These are phyloP conservation scores for Genyomyrus donnyi DNA, from an alignment of 2,113 vertebrate species.

Conservation along the genomic window DNA sequence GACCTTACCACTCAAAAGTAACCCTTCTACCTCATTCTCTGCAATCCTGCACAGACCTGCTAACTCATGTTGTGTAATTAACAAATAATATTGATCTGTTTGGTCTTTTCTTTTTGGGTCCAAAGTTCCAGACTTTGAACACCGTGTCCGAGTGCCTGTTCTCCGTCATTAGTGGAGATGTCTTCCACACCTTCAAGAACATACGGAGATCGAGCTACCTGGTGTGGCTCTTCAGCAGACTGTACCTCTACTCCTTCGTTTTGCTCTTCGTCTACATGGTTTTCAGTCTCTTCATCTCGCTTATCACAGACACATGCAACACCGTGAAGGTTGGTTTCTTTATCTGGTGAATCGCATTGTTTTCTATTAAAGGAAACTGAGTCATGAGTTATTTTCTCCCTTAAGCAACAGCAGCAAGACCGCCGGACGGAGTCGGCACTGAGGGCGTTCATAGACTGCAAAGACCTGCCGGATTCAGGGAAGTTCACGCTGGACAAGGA, in stretches of 20 bases:
- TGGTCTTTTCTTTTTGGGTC: background rate
- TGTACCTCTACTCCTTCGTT: constrained; percentile 91
- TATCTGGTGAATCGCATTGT: background rate
- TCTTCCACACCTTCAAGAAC: constrained; percentile 82
- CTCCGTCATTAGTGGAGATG: constrained; percentile 88
- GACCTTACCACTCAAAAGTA: constrained; percentile 90
- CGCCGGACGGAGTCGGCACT: constrained; percentile 73
- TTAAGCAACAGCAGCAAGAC: constrained; percentile 76
- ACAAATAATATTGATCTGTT: background rate
- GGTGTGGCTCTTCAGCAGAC: constrained; percentile 88
- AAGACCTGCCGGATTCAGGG: constrained; percentile 73
- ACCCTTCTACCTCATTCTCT: background rate
- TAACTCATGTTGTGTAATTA: no score
- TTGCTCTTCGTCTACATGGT: constrained; percentile 93
- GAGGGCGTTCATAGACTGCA: constrained; percentile 74
- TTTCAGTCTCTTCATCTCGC: constrained; percentile 88
- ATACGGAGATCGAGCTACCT: constrained; percentile 77
- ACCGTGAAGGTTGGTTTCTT: constrained; percentile 78
- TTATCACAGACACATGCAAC: constrained; percentile 89
- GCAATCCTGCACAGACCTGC: background rate
- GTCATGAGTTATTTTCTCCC: constrained; percentile 9
- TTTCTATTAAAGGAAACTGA: background rate
- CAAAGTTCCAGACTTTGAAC: constrained; percentile 83
- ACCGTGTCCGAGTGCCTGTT: constrained; percentile 85
- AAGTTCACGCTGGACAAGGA: constrained; percentile 67